phyloP scores from a whole-genome alignment of 2,888 invertebrate species.

The Chydorus sphaericus region DNA sequence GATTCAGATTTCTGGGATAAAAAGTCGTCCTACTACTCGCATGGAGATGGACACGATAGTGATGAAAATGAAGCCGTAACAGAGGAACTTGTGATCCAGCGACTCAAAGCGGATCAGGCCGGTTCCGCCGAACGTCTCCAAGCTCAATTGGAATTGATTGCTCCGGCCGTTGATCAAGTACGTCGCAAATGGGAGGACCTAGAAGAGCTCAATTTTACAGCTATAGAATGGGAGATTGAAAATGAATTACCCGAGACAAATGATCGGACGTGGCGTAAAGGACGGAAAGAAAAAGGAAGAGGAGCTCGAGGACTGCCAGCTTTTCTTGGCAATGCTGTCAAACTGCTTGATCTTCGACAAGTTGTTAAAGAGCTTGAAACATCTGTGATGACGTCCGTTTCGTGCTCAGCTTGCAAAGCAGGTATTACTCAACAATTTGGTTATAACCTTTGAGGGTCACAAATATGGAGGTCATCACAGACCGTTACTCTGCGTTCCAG shows the following conservation, averaged over 20 bases:
- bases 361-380: conserved; percentile 76
- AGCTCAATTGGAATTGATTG: not conserved
- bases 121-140: not conserved
- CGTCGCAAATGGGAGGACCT: not conserved
- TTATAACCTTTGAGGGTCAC: not conserved
- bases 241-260: conserved; percentile 14
- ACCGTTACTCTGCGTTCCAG: no score
- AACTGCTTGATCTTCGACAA: conserved; percentile 67
- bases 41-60: no score
- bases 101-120: not conserved
- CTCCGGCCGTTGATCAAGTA: not conserved
- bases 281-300: conserved; percentile 10
- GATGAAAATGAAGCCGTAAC: not conserved
- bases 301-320: conserved; percentile 17
- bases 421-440: conserved; percentile 18
- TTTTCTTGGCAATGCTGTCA: conserved; percentile 56
- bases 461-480: not conserved
- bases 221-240: conserved; percentile 18
- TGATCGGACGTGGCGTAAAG: conserved; percentile 12
- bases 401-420: conserved; percentile 62
- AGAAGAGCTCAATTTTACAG: conserved; percentile 19
- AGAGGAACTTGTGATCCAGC: not conserved
- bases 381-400: conserved; percentile 48
- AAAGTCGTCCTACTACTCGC: not conserved
- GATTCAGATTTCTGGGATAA: conserved; percentile 3